Evolutionary conservation across 2,888 invertebrate species (phyloP).

Genomic region (Carabus problematicus): DNA sequence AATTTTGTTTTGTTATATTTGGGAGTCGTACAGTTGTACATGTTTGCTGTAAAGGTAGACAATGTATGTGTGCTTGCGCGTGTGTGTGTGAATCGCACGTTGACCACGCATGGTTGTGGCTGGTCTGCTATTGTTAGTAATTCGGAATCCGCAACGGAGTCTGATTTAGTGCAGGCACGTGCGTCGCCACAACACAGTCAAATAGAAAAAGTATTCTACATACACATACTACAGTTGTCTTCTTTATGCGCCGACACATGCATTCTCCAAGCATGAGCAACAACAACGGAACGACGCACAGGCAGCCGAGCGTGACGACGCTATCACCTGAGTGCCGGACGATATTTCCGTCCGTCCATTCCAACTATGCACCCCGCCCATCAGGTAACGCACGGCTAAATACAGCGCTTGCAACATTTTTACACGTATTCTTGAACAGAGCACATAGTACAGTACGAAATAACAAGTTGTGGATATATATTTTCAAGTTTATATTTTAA

Average conservation of each 20-base stretch:
- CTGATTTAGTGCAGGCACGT: slow-evolving; percentile 24
- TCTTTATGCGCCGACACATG: slow-evolving; percentile 1
- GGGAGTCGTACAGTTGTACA: too few species aligned
- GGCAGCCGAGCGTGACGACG: slow-evolving; percentile 1
- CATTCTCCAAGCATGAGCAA: neutral
- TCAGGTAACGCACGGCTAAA: slow-evolving; percentile 17
- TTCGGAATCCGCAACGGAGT: slow-evolving; percentile 9
- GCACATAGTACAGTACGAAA: too few species aligned
- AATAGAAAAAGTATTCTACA: neutral
- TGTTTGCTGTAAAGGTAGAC: too few species aligned
- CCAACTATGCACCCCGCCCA: slow-evolving; percentile 10
- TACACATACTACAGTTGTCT: neutral
- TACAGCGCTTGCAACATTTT: slow-evolving; percentile 17
- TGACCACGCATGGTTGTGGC: neutral
- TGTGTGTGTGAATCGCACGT: neutral
- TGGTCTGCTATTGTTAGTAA: slow-evolving; percentile 20
- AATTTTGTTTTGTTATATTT: too few species aligned
- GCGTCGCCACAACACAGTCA: neutral
- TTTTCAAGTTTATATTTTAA: too few species aligned
- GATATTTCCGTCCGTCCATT: slow-evolving; percentile 12
- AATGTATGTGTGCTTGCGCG: too few species aligned
- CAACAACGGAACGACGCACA: neutral
- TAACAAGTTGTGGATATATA: too few species aligned
- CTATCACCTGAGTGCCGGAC: neutral
- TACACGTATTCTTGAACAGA: neutral